Base-by-base conservation (phyloP, 2,113 vertebrate species). In the Oostethus manadensis region DNA sequence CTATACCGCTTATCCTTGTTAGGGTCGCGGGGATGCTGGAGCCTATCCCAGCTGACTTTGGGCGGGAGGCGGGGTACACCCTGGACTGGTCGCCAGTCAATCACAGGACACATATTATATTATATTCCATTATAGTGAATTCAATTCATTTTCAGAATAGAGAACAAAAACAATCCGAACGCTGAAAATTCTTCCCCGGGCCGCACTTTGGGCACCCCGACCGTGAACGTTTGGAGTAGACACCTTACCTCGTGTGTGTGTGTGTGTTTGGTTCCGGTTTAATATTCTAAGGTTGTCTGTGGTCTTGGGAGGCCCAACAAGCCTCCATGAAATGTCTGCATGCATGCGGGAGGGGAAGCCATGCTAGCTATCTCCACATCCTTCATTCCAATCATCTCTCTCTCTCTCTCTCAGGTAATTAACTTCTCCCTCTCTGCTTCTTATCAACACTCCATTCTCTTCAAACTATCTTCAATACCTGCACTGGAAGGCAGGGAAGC, bases 381-480 rank as follows among this genome's bases (percentile, higher is more conserved):
- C 79, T 72, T 82, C 79, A 29, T 72, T 84, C 78, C 77, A 84
- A 74, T 86, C 81, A 82, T 70, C 68, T 81, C 76, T 81, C 81
- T 63, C 85, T 82, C 29, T 33, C 29, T 33, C 29, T 6, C 29
- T 82, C 84, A 84, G 84, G 81, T 86, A 86, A 86, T 86, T 86
- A 86, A 86, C 84, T 86, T 84, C 85, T 83, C 67, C 87, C 88
- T 87, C 88, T 87, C 87, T 88, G 70, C 88, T 90, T 84, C 91
- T 90, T 91, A 88, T 88, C 89, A 86, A 87, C 75, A 76, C 74
- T 90, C 88, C 86, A 89, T 89, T 92, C 89, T 88, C 87, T 91
- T 90, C 91, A 90, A 92, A 91, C 88, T 89, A 90, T 50, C 64
- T 81, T 76, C 90, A 89, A 91, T 91, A 89, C 88, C 87, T 88